Base-by-base conservation (phyloP, 2,113 vertebrate species). In the Eulacestoma nigropectus region DNA sequence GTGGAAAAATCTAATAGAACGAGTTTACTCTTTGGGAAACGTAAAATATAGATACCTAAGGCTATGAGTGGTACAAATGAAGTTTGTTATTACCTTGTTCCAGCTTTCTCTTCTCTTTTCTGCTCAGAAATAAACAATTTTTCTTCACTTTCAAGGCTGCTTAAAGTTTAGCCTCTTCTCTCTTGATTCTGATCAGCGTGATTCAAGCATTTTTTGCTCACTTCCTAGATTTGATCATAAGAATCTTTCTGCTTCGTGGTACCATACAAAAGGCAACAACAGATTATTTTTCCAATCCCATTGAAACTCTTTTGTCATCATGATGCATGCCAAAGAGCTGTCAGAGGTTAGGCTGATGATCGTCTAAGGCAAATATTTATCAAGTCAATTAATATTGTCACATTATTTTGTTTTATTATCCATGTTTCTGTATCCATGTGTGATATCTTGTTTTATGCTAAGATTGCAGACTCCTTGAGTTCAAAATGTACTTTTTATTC, bases 21-120 rank as follows among this genome's bases (percentile, higher is more conserved):
- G 60, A 93, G 52, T 94, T 94, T 88, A 52, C 78, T 92, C 73
- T 81, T 90, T 55, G 44, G 32, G 35, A 84, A 94, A 49, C 0
- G 0, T 81, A 90, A 96, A 95, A 84, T 93, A 94, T 67, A 93
- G 76, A 82, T 65, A 87, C 90, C 95, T 81, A 78, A 88, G 92
- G 93, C 78, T 93, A 78, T 70, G 42, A 75, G 22, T 1, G 3
- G 47, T 93, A 91, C 60, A 92, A 86, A 84, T 81, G 62, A 39
- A 86, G 57, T 77, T 87, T 93, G 84, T 91, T 94, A 93, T 89
- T 90, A 91, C 42, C 84, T 78, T 89, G n/a, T 65, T 70, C 10
- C 49, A 88, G 53, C 37, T 88, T 80, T 75, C 52, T 74, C 5
- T 56, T 86, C 44, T 87, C 30, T 63, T 70, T 86, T 80, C 67